Evolutionary conservation across 2,113 vertebrate species (phyloP).

Genomic region (Macrotus californicus): DNA sequence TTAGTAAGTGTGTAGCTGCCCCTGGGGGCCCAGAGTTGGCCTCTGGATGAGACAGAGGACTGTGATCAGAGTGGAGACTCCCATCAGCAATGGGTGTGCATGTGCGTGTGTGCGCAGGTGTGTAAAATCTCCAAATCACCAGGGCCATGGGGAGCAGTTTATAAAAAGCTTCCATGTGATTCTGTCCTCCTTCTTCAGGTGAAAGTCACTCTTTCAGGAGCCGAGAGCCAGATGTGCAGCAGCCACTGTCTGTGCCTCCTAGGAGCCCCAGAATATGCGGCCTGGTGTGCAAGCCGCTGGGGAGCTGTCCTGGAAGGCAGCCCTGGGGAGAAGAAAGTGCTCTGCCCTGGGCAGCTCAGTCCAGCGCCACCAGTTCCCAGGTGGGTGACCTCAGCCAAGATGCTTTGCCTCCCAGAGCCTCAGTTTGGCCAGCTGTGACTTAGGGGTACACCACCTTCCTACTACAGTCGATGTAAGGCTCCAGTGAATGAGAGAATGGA

Average conservation of each 20-base stretch:
- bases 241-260: neutral
- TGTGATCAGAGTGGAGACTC: neutral
- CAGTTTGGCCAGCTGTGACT: neutral
- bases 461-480: neutral
- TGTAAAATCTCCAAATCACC: neutral
- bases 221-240: neutral
- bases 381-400: neutral
- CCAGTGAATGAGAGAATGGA: neutral
- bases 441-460: neutral
- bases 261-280: neutral
- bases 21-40: neutral
- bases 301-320: neutral
- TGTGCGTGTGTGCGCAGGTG: neutral
- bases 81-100: neutral
- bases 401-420: neutral
- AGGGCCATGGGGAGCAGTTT: neutral
- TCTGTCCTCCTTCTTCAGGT: neutral
- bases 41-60: neutral
- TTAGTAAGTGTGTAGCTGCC: neutral
- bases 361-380: neutral
- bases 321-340: neutral
- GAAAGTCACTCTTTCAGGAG: neutral
- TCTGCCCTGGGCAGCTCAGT: accelerated
- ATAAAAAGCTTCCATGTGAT: neutral
- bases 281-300: neutral